Evolutionary conservation across 1,140 invertebrate species (phyloP), one percentile per base, ranked within the genome.

Genomic region (Heliothis virescens): DNA sequence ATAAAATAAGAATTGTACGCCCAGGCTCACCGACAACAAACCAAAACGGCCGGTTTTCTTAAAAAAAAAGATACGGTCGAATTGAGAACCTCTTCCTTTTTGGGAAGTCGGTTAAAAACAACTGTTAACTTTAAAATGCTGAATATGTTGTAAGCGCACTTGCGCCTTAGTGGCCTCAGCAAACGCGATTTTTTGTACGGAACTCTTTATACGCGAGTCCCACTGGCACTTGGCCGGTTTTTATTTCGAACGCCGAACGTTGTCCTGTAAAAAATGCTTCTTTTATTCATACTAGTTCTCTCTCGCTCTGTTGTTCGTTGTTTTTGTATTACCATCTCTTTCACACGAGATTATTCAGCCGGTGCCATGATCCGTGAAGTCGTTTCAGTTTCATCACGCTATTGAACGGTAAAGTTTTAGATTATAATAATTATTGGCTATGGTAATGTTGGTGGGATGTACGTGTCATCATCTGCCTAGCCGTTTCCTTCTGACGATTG

Each of bases 281-380:
- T 65, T 79, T 79, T 73, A 73, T 79, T 79, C 59, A 73, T 63
- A 47, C 2, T n/a, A 3, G 21, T 18, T 63, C 78, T 74, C 48
- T 57, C 67, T 79, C 60, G 48, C 69, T 62, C 48, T 5, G n/a
- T 59, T 16, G 9, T 65, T 48, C 3, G 15, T 41, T n/a, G 0
- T 18, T 71, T 50, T 60, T 34, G 7, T 62, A 50, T 74, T 9
- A 16, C 41, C 13, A 21, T 74, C 57, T 74, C 29, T 53, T 29
- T 57, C 11, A 1, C 9, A 41, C 15, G 4, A 15, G 52, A n/a
- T 57, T 74, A 50, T 74, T 74, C 29, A 74, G 57, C 12, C 34
- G 11, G 26, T 13, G n/a, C 16, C 4, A 12, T 34, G 78, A 73
- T 65, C 69, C 78, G 69, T 73, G 59, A 79, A 53, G 78, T 53